Evolutionary conservation across 2,797 vertebrate genomes (phyloP).

Genomic region (Coregonus sp.): DNA sequence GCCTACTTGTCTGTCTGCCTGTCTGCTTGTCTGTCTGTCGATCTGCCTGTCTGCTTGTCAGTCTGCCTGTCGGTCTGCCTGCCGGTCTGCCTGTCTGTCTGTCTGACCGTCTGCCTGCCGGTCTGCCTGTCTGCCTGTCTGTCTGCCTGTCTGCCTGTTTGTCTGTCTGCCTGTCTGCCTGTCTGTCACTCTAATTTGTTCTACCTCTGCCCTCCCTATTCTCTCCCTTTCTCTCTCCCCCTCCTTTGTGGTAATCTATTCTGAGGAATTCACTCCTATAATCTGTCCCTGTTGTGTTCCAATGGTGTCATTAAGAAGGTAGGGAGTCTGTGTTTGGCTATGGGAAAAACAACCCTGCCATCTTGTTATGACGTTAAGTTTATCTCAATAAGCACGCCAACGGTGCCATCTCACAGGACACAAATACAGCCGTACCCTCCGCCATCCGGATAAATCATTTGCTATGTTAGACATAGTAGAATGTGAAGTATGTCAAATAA

Average conservation of each 20-base stretch:
- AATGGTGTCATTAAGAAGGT: conserved; percentile 50
- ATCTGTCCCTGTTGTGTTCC: conserved; percentile 65
- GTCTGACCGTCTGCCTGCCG: no score
- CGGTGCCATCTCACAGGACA: conserved; percentile 66
- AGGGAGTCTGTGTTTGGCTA: conserved; percentile 44
- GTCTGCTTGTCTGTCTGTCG: no score
- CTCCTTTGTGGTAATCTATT: conserved; percentile 33
- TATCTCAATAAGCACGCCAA: conserved; percentile 47
- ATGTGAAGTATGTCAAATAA: conserved; percentile 55
- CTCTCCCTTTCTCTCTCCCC: conserved; percentile 14
- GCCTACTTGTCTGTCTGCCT: neutral
- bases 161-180: neutral
- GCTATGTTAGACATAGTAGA: conserved; percentile 64
- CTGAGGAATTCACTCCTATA: conserved; percentile 65
- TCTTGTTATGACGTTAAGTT: conserved; percentile 54
- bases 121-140: neutral
- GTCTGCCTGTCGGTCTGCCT: neutral
- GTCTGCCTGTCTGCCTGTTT: neutral
- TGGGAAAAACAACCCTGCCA: conserved; percentile 64
- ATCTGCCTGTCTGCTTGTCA: neutral
- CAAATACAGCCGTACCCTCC: conserved; percentile 29
- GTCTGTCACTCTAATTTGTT: neutral
- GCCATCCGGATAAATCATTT: conserved; percentile 47
- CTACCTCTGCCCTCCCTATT: conserved; percentile 11
- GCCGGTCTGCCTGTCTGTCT: neutral